Evolutionary conservation across 2,113 vertebrate genomes (phyloP).

Genomic region (Hippocampus zosterae): DNA sequence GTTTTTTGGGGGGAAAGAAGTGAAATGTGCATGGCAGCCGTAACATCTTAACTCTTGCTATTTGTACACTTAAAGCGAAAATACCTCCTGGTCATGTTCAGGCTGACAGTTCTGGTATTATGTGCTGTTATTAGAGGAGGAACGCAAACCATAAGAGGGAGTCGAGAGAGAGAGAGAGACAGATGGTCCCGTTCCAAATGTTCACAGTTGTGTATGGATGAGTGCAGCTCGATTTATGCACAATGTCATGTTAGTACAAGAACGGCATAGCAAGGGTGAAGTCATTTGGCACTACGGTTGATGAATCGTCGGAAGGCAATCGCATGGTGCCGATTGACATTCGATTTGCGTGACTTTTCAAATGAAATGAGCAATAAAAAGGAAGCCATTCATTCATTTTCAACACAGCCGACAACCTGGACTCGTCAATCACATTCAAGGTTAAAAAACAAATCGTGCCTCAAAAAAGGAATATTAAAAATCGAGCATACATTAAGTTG

Average conservation of each 20-base stretch:
- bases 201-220: conserved; percentile 14
- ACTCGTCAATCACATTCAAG: neutral
- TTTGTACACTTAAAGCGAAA: conserved; percentile 20
- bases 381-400: no score
- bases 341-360: neutral
- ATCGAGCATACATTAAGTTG: neutral
- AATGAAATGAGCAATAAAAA: neutral
- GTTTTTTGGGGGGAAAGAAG: conserved; percentile 1
- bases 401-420: neutral
- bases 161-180: conserved; percentile 15
- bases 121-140: conserved; percentile 47
- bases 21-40: conserved; percentile 10
- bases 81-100: conserved; percentile 29
- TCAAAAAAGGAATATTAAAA: neutral
- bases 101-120: conserved; percentile 33
- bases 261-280: neutral
- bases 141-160: conserved; percentile 33
- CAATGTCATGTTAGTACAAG: neutral
- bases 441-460: neutral
- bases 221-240: neutral
- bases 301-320: neutral
- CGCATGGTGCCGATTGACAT: neutral
- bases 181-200: conserved; percentile 44
- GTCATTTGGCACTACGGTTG: neutral
- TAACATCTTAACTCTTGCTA: conserved; percentile 12